Evolutionary conservation across 2,888 invertebrate species (phyloP), one percentile per base, ranked within the genome.

Genomic region (Tetramorium bicarinatum): DNA sequence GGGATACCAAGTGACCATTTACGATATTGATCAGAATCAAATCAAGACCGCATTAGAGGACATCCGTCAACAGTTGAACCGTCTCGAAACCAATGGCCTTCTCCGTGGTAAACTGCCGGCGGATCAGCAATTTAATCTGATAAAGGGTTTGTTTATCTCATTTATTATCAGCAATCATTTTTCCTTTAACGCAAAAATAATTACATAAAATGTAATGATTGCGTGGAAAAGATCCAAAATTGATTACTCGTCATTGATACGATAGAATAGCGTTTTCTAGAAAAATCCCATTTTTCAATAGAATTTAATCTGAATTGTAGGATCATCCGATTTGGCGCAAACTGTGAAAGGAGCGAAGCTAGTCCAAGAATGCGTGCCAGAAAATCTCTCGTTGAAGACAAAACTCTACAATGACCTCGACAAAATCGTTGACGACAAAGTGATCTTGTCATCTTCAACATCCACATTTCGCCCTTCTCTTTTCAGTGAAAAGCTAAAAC

Each of bases 291-390:
- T 18, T 66, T 9, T 9, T 4, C 2, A 15, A 18, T 8, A 1
- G 25, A 67, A 41, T 41, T 67, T 52, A 76, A 67, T 66, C 4
- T 15, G 3, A 1, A 25, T 49, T 61, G 18, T 49, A 96, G 97
- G 97, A 9, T 96, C 97, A 0, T 96, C 96, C 0, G 96, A 96
- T 90, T 94, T 99, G 75, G 96, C 96, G 54, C 96, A 97, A 29
- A 96, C 97, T 47, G 96, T 97, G 0, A 97, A 97, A 92, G 97
- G 96, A 84, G 97, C 99, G 0, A 95, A 97, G 74, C 97, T 98
- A 87, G 96, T 99, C 52, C 98, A 99, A 95, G 99, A 99, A 96
- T 99, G 99, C 94, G 97, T 99, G 1, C 99, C 99, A 2, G 99
- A 99, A 95, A 97, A 96, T 88, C 94, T 99, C 41, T 97, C 98